Conservation (phyloP, 2,113 vertebrate species). For the Hippocampus zosterae region DNA sequence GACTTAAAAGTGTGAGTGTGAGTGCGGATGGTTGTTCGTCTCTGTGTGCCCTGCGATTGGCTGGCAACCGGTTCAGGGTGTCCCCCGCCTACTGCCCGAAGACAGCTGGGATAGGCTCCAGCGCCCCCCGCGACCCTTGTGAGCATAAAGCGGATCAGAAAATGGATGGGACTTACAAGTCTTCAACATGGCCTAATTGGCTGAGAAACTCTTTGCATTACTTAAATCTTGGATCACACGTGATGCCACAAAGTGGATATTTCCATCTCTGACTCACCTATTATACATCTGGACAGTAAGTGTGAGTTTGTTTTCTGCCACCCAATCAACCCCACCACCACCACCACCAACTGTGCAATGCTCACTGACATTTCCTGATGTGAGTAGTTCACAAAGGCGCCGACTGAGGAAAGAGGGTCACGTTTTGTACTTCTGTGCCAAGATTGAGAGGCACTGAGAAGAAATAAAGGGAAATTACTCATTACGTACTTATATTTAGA, state of each 20-base stretch:
- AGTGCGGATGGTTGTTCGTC: too few relatives aligned
- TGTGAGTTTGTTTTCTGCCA: slow-evolving; percentile 14
- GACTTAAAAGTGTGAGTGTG: too few relatives aligned
- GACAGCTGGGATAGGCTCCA: too few relatives aligned
- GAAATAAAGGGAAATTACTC: slow-evolving; percentile 42
- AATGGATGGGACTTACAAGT: neutral
- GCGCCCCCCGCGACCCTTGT: too few relatives aligned
- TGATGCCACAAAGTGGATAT: slow-evolving; percentile 3
- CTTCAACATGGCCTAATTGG: neutral
- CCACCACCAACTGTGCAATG: slow-evolving; percentile 35
- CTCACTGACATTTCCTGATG: slow-evolving; percentile 69
- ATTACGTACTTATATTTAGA: slow-evolving; percentile 36
- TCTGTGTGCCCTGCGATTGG: too few relatives aligned
- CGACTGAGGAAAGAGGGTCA: slow-evolving; percentile 59
- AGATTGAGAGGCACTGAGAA: slow-evolving; percentile 60
- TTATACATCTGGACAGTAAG: slow-evolving; percentile 25
- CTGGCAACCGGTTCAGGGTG: too few relatives aligned
- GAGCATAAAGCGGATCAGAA: too few relatives aligned
- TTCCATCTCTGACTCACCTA: neutral
- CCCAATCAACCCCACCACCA: slow-evolving; percentile 26
- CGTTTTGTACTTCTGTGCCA: slow-evolving; percentile 57
- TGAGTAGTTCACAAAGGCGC: slow-evolving; percentile 52
- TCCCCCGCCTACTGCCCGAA: too few relatives aligned
- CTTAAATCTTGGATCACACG: slow-evolving; percentile 10
- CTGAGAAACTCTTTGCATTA: neutral